Conservation (phyloP, 2,888 invertebrate genomes). For the Thyatira batis region DNA sequence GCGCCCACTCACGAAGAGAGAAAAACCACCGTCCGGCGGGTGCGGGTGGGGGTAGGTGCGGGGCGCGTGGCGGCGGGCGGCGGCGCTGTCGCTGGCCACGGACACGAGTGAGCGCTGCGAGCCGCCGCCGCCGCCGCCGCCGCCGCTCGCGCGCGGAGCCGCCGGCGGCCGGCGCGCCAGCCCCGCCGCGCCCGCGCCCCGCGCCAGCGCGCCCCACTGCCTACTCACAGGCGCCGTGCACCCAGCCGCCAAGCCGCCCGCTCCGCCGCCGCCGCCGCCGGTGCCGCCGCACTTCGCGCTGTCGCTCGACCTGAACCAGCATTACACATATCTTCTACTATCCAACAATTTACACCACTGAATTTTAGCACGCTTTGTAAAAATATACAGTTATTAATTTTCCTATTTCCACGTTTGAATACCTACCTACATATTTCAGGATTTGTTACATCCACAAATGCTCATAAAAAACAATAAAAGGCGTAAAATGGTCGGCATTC, state of each 20-base stretch:
- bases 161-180: constrained; percentile 56
- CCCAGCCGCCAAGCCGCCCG: constrained; percentile 65
- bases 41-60: constrained; percentile 66
- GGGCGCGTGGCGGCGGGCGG: constrained; percentile 68
- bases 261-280: constrained; percentile 46
- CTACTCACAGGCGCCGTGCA: constrained; percentile 18
- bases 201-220: constrained; percentile 34
- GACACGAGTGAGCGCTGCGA: constrained; percentile 79
- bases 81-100: constrained; percentile 78
- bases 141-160: constrained; percentile 54
- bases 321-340: constrained; percentile 23
- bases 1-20: constrained; percentile 82
- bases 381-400: constrained; percentile 17
- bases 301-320: constrained; percentile 83
- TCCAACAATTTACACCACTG: constrained; percentile 15
- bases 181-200: constrained; percentile 42
- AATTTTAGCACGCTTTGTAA: no score
- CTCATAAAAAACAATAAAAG: no score
- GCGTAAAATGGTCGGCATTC: no score
- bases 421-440: no score
- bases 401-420: no score
- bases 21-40: constrained; percentile 73
- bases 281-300: constrained; percentile 83
- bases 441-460: no score
- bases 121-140: constrained; percentile 55